Base-by-base conservation (phyloP, 2,797 vertebrate genomes). In the Pangasius larnaudii region DNA sequence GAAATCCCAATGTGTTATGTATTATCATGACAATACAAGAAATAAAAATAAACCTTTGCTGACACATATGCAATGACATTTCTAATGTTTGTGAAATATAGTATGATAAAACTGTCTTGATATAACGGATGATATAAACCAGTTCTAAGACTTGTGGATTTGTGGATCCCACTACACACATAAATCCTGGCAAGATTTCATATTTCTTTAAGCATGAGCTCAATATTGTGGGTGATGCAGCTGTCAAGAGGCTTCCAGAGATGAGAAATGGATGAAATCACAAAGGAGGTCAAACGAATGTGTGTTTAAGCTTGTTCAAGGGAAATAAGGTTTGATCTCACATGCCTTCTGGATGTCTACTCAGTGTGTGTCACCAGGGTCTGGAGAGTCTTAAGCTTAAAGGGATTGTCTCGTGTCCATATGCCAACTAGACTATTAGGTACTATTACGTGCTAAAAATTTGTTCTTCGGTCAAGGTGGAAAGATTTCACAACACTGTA, bases 381-480 rank as follows among this genome's bases (percentile, higher is more conserved):
- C 46, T 84, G 63, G 78, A 85, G 83, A 78, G 89, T 74, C 63
- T 90, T 87, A 88, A 87, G 87, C 88, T 92, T 95, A 95, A 95
- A 91, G 89, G 92, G 93, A 94, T 95, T 93, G 90, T 85, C 92
- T 91, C 77, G 61, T 36, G 88, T 87, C 95, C 95, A 96, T 95
- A 95, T 95, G 95, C 78, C 86, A 11, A 80, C 1, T 69, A 63
- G 39, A 81, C 65, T 61, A 85, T 49, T 79, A 87, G 88, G 88
- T 87, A 83, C 59, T 22, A 24, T 59, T 36, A 58, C 30, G 7
- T 59, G 78, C 5, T 2, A 24, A 11, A 39, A 59, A 36, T 36
- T 33, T 9, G 53, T 24, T 36, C 77, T 78, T 56, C 7, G 19
- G 8, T 53, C 75, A 30, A 33, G n/a, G 51, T 5, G 5, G 77